These are phyloP conservation scores for Martes martes DNA, from an alignment of 2,113 vertebrate genomes.

Conservation along the genomic window DNA sequence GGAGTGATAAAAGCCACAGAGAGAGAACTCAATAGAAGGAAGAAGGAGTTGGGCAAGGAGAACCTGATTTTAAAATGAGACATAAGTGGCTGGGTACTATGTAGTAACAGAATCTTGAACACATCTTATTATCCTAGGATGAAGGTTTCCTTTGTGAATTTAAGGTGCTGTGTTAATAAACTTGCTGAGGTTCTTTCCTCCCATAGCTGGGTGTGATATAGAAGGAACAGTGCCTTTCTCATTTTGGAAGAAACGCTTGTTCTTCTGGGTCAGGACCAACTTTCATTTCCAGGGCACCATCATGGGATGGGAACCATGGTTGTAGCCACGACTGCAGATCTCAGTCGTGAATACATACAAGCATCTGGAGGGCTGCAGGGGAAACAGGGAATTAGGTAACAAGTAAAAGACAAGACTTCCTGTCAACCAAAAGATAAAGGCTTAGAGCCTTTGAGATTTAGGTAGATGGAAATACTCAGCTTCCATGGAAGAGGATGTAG, in stretches of 20 bases:
- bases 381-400: background rate
- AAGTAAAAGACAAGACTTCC: background rate
- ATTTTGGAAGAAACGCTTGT: background rate
- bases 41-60: background rate
- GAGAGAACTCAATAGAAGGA: background rate
- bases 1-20: background rate
- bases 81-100: background rate
- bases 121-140: background rate
- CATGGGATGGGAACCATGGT: background rate
- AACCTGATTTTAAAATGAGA: background rate
- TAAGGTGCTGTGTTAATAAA: background rate
- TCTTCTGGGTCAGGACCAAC: background rate
- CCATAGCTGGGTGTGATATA: background rate
- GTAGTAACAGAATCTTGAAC: background rate
- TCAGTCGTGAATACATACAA: background rate
- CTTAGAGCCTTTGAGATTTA: background rate
- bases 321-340: background rate
- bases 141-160: background rate
- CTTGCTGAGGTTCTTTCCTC: background rate
- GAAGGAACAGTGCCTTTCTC: background rate
- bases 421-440: background rate
- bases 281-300: background rate
- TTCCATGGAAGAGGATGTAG: background rate
- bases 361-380: background rate
- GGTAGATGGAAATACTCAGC: background rate